These are phyloP conservation scores for Leptopilina clavipes DNA, from an alignment of 1,140 invertebrate genomes.

Conservation along the genomic window DNA sequence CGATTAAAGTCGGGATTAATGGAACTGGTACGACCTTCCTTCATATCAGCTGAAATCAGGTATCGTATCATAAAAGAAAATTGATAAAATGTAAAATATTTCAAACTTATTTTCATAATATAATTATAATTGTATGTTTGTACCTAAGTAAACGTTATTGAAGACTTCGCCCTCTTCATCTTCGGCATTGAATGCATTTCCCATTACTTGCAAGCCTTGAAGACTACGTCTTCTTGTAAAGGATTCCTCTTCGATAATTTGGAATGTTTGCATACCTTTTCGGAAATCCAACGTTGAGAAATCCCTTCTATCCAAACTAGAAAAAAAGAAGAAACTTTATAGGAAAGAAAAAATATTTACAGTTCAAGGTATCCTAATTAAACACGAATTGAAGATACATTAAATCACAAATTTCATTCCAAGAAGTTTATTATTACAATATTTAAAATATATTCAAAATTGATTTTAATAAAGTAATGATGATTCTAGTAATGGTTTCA, in stretches of 20 bases:
- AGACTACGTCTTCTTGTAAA: constrained; percentile 65
- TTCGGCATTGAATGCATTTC: constrained; percentile 82
- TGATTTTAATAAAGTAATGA: too few relatives aligned
- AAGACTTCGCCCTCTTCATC: constrained; percentile 90
- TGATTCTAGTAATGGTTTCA: too few relatives aligned
- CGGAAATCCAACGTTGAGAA: constrained; percentile 47
- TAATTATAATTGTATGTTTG: too few relatives aligned
- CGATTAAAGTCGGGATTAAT: constrained; percentile 66
- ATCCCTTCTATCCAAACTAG: constrained; percentile 56
- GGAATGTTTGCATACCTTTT: constrained; percentile 46
- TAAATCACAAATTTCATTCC: too few relatives aligned
- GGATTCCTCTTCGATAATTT: constrained; percentile 64
- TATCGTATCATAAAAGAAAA: not conserved
- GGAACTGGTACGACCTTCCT: constrained; percentile 68
- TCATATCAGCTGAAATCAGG: constrained; percentile 76
- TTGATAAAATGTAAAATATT: constrained; percentile 3
- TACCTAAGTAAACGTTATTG: constrained; percentile 80
- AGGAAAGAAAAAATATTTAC: too few relatives aligned
- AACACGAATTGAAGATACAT: too few relatives aligned
- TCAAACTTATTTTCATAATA: too few relatives aligned
- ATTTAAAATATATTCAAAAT: too few relatives aligned
- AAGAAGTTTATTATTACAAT: too few relatives aligned
- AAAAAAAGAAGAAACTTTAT: too few relatives aligned
- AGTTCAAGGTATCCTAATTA: too few relatives aligned
- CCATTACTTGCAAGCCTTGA: constrained; percentile 71